Evolutionary conservation across 2,113 vertebrate species (phyloP).

Genomic region (Edolisoma coerulescens): DNA sequence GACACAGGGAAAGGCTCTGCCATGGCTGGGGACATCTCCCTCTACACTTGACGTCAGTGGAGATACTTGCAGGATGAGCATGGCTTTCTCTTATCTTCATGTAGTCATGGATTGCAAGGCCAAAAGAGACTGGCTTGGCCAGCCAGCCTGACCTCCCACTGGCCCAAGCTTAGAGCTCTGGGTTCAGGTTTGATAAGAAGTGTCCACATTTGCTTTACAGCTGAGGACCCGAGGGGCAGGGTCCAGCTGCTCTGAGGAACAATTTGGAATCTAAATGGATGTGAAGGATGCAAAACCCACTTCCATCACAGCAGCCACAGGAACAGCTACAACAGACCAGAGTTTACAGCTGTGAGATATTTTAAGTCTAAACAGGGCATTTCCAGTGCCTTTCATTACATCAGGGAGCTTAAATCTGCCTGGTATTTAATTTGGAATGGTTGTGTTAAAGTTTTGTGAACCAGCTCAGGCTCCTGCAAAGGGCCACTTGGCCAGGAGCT

Average conservation of each 20-base stretch:
- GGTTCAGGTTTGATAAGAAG: background rate
- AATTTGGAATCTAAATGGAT: background rate
- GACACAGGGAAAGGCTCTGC: background rate
- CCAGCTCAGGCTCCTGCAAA: background rate
- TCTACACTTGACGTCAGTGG: accelerated
- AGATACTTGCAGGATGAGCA: background rate
- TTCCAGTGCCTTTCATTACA: background rate
- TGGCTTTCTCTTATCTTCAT: background rate
- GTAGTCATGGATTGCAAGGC: background rate
- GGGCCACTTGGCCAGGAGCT: background rate
- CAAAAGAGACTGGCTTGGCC: background rate
- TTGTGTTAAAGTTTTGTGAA: background rate
- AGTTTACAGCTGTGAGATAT: background rate
- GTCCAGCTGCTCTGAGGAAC: background rate
- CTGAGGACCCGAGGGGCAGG: background rate
- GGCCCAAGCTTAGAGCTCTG: background rate
- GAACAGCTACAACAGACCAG: background rate
- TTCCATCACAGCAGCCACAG: background rate
- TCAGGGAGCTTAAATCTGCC: background rate
- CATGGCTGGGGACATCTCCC: background rate
- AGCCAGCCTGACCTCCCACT: background rate
- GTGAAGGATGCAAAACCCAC: background rate
- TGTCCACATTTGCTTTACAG: background rate
- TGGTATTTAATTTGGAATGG: background rate
- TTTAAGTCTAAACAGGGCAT: background rate